phyloP scores from a whole-genome alignment of 2,113 vertebrate genomes.

The Halcyon malimbica region DNA sequence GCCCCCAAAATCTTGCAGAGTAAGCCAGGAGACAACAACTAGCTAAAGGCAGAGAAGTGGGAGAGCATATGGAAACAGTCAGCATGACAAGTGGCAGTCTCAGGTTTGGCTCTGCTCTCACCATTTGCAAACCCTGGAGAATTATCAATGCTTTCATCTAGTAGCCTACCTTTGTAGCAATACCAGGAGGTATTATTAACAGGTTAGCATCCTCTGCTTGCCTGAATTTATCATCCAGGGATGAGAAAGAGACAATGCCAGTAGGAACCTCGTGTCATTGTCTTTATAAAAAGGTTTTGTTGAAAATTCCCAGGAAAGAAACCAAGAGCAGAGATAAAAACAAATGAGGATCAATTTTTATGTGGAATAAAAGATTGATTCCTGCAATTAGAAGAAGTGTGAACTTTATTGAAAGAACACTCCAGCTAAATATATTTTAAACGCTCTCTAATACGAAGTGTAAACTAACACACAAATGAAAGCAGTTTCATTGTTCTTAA shows the following conservation, averaged over 20 bases:
- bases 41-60: conserved; percentile 10
- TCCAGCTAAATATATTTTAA: conserved; percentile 11
- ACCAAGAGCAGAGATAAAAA: background rate
- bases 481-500: background rate
- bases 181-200: background rate
- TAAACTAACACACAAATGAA: conserved; percentile 8
- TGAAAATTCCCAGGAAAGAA: background rate
- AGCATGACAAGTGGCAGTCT: conserved; percentile 19
- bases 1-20: background rate
- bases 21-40: background rate
- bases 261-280: background rate
- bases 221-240: background rate
- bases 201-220: background rate
- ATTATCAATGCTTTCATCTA: conserved; percentile 3
- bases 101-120: conserved; percentile 9
- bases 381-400: background rate
- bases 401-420: background rate
- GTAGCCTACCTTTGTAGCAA: background rate
- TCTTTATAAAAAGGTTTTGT: background rate
- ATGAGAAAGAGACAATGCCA: background rate
- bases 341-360: background rate
- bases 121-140: conserved; percentile 12
- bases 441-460: background rate
- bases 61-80: conserved; percentile 29
- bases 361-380: background rate